Percentiles rank a stretch among this genome's conserved stretches.
Evolutionary conservation across 2,888 invertebrate genomes (phyloP).

Genomic region (Monochamus alternatus): DNA sequence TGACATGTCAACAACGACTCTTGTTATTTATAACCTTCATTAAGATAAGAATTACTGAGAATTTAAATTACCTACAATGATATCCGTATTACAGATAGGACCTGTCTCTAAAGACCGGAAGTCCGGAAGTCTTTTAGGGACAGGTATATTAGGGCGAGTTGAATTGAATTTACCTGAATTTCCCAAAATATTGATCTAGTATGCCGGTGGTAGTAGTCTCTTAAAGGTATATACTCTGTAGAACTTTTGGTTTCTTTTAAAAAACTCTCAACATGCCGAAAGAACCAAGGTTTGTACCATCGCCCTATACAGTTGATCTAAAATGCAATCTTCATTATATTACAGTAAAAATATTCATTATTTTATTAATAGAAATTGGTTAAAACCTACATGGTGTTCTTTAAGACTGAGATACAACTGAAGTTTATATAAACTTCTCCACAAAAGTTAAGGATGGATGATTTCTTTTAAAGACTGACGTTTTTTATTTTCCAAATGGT

Average conservation of each 20-base stretch:
- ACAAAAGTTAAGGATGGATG: no score
- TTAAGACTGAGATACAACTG: no score
- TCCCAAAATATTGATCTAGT: constrained; percentile 89
- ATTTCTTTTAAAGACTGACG: no score
- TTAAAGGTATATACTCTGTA: constrained; percentile 83
- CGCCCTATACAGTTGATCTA: constrained; percentile 82
- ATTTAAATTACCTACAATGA: constrained; percentile 2
- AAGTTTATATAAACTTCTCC: no score
- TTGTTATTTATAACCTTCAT: constrained; percentile 17
- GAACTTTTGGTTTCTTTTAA: constrained; percentile 66
- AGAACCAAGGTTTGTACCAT: constrained; percentile 91
- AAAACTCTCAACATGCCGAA: constrained; percentile 80
- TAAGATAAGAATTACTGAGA: constrained; percentile 12
- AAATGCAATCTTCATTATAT: constrained; percentile 36
- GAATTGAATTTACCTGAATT: constrained; percentile 74
- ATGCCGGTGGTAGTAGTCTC: constrained; percentile 89
- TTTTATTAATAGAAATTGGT: no score
- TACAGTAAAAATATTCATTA: no score
- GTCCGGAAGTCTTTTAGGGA: constrained; percentile 32
- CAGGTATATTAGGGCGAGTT: constrained; percentile 28
- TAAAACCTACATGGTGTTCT: no score
- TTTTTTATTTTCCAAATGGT: no score
- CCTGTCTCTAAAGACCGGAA: background rate
- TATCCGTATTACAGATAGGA: background rate
- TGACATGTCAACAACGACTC: background rate